Evolutionary conservation across 1,140 invertebrate genomes (phyloP).

Genomic region (Meloidogyne chitwoodi): DNA sequence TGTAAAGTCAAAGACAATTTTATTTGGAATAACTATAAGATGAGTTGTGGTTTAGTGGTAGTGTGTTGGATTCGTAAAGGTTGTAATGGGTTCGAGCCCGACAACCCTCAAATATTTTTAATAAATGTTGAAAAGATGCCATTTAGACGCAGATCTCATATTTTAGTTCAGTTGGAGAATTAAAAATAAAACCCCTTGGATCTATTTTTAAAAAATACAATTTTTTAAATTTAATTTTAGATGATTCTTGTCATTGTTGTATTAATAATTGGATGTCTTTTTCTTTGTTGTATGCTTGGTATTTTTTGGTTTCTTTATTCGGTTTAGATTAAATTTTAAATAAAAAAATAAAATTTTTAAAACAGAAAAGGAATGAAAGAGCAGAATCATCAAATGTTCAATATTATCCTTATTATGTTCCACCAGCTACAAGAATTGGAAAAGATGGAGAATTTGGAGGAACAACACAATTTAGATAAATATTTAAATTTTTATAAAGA

Average conservation of each 20-base stretch:
- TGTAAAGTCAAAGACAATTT: too few species aligned
- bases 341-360: neutral
- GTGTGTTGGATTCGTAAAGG: too few species aligned
- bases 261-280: constrained; percentile 13
- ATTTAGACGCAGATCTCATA: too few species aligned
- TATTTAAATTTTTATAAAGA: neutral
- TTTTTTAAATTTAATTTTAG: neutral
- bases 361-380: neutral
- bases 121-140: too few species aligned
- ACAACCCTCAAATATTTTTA: too few species aligned
- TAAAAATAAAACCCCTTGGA: too few species aligned
- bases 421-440: neutral
- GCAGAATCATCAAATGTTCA: neutral
- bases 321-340: neutral
- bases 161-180: too few species aligned
- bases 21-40: too few species aligned
- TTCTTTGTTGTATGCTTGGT: constrained; percentile 11
- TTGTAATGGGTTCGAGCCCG: too few species aligned
- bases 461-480: neutral
- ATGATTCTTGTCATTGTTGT: constrained; percentile 16
- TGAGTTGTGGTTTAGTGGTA: too few species aligned
- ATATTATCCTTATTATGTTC: neutral
- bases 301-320: constrained; percentile 18
- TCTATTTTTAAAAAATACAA: too few species aligned
- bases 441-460: neutral